A percentile compares a stretch with the other conserved stretches of the same genome.
These are phyloP conservation scores for Isaurus tuberculatus DNA, from an alignment of 92 coral and sea anemone genomes.

Conservation along the genomic window DNA sequence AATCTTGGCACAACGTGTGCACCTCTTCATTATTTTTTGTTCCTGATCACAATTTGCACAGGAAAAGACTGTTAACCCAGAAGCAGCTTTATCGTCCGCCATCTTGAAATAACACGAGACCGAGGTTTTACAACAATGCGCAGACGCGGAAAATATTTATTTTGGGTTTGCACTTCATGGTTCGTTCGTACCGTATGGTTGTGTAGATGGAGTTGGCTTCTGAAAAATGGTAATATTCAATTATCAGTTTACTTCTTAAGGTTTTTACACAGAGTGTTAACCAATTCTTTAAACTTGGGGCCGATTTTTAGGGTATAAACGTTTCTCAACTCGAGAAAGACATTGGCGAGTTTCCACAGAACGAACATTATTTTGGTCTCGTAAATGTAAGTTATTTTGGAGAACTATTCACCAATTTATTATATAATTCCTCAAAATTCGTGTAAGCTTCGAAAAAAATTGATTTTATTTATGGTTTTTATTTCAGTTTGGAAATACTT, in stretches of 20 bases:
- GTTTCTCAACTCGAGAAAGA: constrained; percentile 99
- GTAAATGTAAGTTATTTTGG: constrained; percentile 81
- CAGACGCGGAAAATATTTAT: constrained; percentile 12
- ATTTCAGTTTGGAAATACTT: constrained; percentile 95
- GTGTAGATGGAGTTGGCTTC: neutral
- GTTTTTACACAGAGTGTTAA: no score
- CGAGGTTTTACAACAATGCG: constrained; percentile 31
- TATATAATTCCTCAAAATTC: neutral
- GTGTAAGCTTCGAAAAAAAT: neutral
- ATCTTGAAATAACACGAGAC: constrained; percentile 46
- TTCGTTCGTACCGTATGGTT: no score
- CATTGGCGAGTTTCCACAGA: constrained; percentile 98
- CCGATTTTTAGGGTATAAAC: constrained; percentile 82
- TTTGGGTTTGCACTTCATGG: neutral
- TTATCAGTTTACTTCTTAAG: neutral
- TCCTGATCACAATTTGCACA: constrained; percentile 75
- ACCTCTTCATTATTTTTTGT: constrained; percentile 81
- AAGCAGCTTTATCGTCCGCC: constrained; percentile 48
- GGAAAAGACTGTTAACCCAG: neutral
- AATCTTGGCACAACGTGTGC: constrained; percentile 74
- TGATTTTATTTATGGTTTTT: constrained; percentile 1
- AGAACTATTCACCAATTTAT: neutral
- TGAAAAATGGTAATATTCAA: constrained; percentile 20
- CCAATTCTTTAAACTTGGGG: constrained; percentile 9
- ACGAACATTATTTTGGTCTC: constrained; percentile 98